A percentile compares a stretch with the other conserved stretches of the same genome.
Evolutionary conservation across 35 echinoderm and acorn worm genomes (phyloP).

Genomic region (Stichopus chloronotus): DNA sequence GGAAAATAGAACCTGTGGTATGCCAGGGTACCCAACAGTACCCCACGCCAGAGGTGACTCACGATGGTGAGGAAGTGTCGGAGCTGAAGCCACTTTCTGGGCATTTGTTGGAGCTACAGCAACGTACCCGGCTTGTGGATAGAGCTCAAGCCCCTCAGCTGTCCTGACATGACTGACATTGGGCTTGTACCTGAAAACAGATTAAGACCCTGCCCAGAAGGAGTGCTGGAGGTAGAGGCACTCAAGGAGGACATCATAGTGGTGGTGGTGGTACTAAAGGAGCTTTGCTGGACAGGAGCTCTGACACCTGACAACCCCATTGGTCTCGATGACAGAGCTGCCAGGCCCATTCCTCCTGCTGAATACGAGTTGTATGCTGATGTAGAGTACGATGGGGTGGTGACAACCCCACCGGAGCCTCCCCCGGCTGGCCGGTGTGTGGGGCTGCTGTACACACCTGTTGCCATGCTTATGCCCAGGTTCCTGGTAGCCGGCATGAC

Average conservation of each 20-base stretch:
- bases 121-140: constrained; percentile 27
- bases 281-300: not conserved
- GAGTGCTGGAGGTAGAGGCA: not conserved
- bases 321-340: not conserved
- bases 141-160: not conserved
- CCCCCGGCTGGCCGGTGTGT: not conserved
- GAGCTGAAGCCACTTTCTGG: not conserved
- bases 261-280: not conserved
- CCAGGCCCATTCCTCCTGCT: not conserved
- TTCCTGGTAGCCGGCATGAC: constrained; percentile 59
- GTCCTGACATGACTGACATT: constrained; percentile 3
- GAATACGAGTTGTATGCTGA: not conserved
- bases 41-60: too few species aligned
- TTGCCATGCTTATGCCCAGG: constrained; percentile 39
- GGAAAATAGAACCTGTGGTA: too few species aligned
- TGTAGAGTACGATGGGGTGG: not conserved
- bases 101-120: not conserved
- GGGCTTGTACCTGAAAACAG: constrained; percentile 31
- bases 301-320: not conserved
- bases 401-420: not conserved
- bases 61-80: too few species aligned
- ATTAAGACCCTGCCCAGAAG: constrained; percentile 35
- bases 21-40: too few species aligned
- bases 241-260: not conserved
- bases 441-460: constrained; percentile 20